Conservation (phyloP, 2,888 invertebrate genomes). For the Caenorhabditis auriculariae region DNA sequence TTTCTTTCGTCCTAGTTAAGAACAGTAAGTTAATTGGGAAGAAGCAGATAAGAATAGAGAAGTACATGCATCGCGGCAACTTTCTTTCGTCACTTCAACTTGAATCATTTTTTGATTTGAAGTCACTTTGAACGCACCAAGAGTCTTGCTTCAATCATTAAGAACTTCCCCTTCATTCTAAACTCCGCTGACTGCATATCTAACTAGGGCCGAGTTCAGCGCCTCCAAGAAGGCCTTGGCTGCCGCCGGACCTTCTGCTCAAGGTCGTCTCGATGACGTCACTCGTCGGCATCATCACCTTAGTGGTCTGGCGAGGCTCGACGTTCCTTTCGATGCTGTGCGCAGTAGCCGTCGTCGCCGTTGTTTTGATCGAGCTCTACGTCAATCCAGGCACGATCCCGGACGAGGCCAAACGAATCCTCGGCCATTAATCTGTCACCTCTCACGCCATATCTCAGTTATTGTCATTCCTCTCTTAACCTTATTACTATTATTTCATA, state of each 20-base stretch:
- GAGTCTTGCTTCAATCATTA: too few relatives aligned
- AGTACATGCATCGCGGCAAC: too few relatives aligned
- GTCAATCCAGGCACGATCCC: slow-evolving; percentile 42
- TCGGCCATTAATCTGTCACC: slow-evolving; percentile 6
- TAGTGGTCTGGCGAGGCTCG: slow-evolving; percentile 48
- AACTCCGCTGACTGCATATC: too few relatives aligned
- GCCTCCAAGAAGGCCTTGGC: slow-evolving; percentile 21
- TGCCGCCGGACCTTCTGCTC: slow-evolving; percentile 48
- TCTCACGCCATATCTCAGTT: too few relatives aligned
- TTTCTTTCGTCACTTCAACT: too few relatives aligned
- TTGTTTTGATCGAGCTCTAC: slow-evolving; percentile 45
- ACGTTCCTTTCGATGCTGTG: slow-evolving; percentile 31
- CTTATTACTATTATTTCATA: too few relatives aligned
- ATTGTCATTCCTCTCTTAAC: background rate
- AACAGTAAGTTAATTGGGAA: too few relatives aligned
- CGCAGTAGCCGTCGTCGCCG: slow-evolving; percentile 30
- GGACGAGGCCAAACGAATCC: slow-evolving; percentile 26
- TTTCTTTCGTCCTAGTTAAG: too few relatives aligned
- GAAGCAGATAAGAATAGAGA: too few relatives aligned
- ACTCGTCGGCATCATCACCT: slow-evolving; percentile 43
- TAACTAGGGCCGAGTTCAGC: slow-evolving; percentile 35
- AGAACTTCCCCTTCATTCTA: too few relatives aligned
- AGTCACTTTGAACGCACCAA: too few relatives aligned
- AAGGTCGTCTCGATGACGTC: slow-evolving; percentile 43
- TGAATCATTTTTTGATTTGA: too few relatives aligned